These are phyloP conservation scores for Anoura caudifer DNA, from an alignment of 2,113 vertebrate genomes.

Conservation along the genomic window DNA sequence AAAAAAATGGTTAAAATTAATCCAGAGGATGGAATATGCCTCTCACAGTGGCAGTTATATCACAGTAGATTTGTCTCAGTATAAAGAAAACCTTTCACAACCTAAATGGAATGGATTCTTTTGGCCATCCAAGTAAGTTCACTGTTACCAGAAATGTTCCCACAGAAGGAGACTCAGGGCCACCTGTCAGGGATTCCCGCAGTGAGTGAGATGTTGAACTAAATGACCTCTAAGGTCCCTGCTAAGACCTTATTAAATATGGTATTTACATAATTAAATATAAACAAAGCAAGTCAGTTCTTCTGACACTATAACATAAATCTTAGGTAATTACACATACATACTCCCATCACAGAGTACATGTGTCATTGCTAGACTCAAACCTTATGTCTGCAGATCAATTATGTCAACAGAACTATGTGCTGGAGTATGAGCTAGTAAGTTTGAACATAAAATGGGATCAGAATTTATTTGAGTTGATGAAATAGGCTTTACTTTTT, in stretches of 20 bases:
- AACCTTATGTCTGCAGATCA: slow-evolving; percentile 18
- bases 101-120: not conserved
- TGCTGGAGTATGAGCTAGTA: not conserved
- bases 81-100: not conserved
- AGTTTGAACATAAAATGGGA: not conserved
- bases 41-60: not conserved
- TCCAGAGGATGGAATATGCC: not conserved
- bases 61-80: not conserved
- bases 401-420: slow-evolving; percentile 17
- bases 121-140: not conserved
- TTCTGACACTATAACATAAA: not conserved
- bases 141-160: not conserved
- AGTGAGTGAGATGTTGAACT: not conserved
- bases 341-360: not conserved
- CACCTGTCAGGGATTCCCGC: not conserved
- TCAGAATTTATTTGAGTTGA: slow-evolving; percentile 24
- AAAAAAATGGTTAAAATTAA: not conserved
- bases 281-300: not conserved
- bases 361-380: not conserved
- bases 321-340: not conserved
- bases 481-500: slow-evolving; percentile 27
- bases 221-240: not conserved
- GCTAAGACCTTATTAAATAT: not conserved
- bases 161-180: not conserved
- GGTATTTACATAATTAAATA: not conserved